Percentiles rank a stretch among this genome's conserved stretches.
Conservation (phyloP, 2,113 vertebrate species). For the Mesoclemmys tuberculata region DNA sequence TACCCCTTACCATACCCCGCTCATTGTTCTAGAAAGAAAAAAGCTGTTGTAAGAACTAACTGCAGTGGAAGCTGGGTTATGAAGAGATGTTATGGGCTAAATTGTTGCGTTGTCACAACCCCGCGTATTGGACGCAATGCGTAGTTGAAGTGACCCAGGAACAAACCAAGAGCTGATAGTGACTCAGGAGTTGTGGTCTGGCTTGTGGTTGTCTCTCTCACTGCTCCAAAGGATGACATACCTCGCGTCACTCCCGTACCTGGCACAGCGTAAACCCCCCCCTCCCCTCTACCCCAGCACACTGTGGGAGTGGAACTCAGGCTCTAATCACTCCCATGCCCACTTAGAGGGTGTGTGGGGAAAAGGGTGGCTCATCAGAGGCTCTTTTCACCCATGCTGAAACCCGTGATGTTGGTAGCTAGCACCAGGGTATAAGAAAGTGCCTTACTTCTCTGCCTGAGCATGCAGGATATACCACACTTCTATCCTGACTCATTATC, state of each 20-base stretch:
- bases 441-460: fast-evolving
- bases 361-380: background rate
- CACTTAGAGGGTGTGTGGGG: background rate
- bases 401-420: background rate
- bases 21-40: background rate
- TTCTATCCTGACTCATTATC: background rate
- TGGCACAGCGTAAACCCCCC: background rate
- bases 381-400: background rate
- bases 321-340: background rate
- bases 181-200: background rate
- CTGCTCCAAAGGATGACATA: background rate
- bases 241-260: fast-evolving
- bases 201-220: background rate
- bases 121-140: background rate
- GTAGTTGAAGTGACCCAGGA: background rate
- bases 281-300: background rate
- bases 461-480: fast-evolving
- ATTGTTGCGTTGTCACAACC: background rate
- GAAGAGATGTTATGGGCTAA: background rate
- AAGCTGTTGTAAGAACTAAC: background rate
- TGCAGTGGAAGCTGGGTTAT: background rate
- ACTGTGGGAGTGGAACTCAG: background rate
- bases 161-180: background rate
- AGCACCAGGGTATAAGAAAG: background rate
- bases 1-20: background rate